Base-by-base conservation (phyloP, 37 sponge, comb jelly and placozoan species). In the Crambe crambe region DNA sequence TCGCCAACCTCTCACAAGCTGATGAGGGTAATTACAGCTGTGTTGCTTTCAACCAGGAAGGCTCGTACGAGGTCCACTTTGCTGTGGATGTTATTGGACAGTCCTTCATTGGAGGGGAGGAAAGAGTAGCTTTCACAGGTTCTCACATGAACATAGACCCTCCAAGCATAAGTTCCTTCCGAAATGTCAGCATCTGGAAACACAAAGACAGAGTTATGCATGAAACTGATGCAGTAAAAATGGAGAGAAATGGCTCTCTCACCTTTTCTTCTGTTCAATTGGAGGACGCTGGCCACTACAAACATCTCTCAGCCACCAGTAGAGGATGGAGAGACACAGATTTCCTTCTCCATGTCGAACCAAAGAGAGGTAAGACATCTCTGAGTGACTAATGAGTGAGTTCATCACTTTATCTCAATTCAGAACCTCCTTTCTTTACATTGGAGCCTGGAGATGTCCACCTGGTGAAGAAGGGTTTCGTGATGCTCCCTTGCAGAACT, bases 341-440 rank as follows among this genome's bases (percentile, higher is more conserved):
- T 34, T 18, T 37, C 25, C 12, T 22, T 9, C 67, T 79, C 29
- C 4, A 51, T 21, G 37, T 79, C 27, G 18, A 37, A 2, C 40
- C 69, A 20, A 47, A 58, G 47, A 25, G 3, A 69, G 80, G 80
- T 79, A 23, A 51, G 20, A 17, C 23, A 12, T 21, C 9, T 9
- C 17, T 21, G 6, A 8, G 25, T 23, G 10, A 20, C 18, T 20
- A 54, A 20, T 54, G 18, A 20, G 56, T 20, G n/a, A n/a, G n/a
- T n/a, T n/a, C n/a, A 58, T 12, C 59, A 18, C 4, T 26, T 26
- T 58, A 26, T 26, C 4, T 30, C 74, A 54, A 8, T 22, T 9
- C 76, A 76, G 76, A 76, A 56, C 76, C 76, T 60, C 76, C 76
- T 21, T 76, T 51, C 42, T 76, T 76, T 40, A 58, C 35, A 32